These are phyloP conservation scores for Festucalex cinctus DNA, from an alignment of 2,113 vertebrate species.

Conservation along the genomic window DNA sequence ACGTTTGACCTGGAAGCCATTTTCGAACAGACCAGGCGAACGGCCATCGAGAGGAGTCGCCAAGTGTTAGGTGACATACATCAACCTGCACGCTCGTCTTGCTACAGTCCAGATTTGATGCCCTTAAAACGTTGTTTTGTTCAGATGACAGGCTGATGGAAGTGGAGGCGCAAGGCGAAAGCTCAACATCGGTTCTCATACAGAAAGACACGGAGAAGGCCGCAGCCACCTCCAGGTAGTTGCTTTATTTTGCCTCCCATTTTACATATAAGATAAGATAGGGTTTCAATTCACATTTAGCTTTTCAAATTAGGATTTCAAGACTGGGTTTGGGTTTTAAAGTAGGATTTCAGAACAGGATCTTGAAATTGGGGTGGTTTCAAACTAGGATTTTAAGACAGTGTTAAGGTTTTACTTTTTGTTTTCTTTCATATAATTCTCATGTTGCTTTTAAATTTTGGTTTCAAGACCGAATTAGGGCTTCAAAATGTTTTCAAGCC, in stretches of 20 bases:
- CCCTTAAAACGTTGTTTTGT: background rate
- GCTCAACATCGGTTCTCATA: constrained; percentile 30
- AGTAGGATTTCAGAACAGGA: no score
- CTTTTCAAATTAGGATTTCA: background rate
- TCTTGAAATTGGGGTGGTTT: no score
- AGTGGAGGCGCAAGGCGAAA: constrained; percentile 45
- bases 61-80: constrained; percentile 78
- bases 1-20: constrained; percentile 95
- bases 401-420: no score
- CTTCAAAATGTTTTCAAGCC: no score
- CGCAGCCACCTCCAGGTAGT: constrained; percentile 47
- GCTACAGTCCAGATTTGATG: background rate
- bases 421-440: no score
- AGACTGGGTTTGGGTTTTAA: no score
- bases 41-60: constrained; percentile 91
- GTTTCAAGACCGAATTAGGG: no score
- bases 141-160: constrained; percentile 62
- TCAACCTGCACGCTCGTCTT: background rate
- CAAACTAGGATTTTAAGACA: no score
- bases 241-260: background rate
- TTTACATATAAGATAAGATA: background rate
- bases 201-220: constrained; percentile 40
- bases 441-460: background rate
- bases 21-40: constrained; percentile 94
- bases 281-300: background rate